phyloP scores from a whole-genome alignment of 2,113 vertebrate species.

The Muntiacus reevesi region DNA sequence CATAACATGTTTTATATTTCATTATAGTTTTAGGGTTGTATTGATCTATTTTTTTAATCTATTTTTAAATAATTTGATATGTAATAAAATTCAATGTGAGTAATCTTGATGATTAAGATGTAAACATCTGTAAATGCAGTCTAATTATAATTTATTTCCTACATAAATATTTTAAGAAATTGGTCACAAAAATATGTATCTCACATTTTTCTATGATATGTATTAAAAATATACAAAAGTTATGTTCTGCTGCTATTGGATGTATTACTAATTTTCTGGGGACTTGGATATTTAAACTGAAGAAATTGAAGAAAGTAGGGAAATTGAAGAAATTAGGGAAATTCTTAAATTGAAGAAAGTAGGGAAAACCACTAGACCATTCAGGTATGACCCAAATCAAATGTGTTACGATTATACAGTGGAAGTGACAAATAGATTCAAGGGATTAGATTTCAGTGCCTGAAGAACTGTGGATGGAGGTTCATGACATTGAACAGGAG shows the following conservation, averaged over 20 bases:
- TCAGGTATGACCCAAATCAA: neutral
- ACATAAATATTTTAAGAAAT: neutral
- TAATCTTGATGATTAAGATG: neutral
- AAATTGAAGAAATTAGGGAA: neutral
- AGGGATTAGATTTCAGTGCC: neutral
- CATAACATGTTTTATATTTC: neutral
- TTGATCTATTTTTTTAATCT: neutral
- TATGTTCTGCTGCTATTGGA: neutral
- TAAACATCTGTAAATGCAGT: neutral
- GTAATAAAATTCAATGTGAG: slow-evolving; percentile 11
- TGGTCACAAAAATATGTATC: neutral
- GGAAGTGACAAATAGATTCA: neutral
- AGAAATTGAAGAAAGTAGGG: neutral
- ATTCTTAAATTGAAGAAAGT: neutral
- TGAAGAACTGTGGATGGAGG: neutral
- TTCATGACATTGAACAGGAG: neutral
- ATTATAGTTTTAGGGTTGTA: slow-evolving; percentile 6
- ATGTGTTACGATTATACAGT: neutral
- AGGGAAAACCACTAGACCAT: neutral
- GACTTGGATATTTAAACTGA: slow-evolving; percentile 9
- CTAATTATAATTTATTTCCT: neutral
- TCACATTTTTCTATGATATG: neutral
- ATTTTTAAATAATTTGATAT: neutral
- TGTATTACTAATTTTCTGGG: neutral
- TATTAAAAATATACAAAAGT: slow-evolving; percentile 8